A percentile compares a stretch with the other conserved stretches of the same genome.
Conservation (phyloP, 2,888 invertebrate genomes). For the Orthosia gothica region DNA sequence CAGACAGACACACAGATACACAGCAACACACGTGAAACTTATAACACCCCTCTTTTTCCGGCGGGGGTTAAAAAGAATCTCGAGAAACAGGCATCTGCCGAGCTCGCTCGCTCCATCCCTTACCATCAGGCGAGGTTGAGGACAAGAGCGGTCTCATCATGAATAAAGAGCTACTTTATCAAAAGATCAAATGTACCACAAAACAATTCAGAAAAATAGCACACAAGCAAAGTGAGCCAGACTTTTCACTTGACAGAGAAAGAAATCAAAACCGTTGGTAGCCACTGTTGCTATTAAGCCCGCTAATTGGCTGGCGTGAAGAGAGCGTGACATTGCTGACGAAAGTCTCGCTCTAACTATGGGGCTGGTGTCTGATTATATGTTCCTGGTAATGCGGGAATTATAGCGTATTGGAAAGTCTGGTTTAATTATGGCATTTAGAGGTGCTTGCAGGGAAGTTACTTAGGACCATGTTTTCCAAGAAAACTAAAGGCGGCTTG, state of each 20-base stretch:
- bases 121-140: background rate
- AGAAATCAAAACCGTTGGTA: conserved; percentile 62
- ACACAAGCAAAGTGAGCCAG: conserved; percentile 24
- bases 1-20: too few species aligned
- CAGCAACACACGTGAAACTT: too few species aligned
- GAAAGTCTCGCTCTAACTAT: conserved; percentile 67
- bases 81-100: background rate
- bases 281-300: conserved; percentile 73
- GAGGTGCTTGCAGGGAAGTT: background rate
- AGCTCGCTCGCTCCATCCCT: background rate
- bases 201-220: background rate
- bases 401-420: conserved; percentile 39
- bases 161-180: background rate
- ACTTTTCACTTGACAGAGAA: conserved; percentile 63
- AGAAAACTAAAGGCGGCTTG: too few species aligned
- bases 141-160: background rate
- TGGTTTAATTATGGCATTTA: background rate
- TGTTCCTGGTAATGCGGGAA: conserved; percentile 22
- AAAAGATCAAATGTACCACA: background rate
- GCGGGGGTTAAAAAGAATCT: too few species aligned
- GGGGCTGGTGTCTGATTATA: conserved; percentile 41
- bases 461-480: too few species aligned
- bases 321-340: conserved; percentile 80
- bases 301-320: conserved; percentile 81
- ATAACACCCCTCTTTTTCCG: too few species aligned